phyloP scores from a whole-genome alignment of 1,140 invertebrate species.

The Meteorus sp. region DNA sequence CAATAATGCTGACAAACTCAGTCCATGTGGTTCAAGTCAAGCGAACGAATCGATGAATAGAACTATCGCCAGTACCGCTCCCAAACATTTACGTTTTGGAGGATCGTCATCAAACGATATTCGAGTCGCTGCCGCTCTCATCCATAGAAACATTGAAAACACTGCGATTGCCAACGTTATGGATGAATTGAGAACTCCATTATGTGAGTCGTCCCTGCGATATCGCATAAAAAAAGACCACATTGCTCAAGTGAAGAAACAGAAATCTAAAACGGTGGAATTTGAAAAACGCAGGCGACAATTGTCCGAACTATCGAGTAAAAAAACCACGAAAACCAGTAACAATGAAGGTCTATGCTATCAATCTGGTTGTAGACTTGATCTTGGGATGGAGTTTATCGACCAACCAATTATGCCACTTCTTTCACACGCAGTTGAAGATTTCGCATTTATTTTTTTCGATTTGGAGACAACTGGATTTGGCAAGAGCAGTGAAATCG shows the following conservation, averaged over 20 bases:
- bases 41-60: conserved; percentile 23
- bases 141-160: conserved; percentile 28
- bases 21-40: conserved; percentile 28
- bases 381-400: conserved; percentile 10
- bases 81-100: conserved; percentile 23
- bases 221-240: background rate
- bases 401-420: conserved; percentile 6
- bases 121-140: conserved; percentile 20
- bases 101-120: conserved; percentile 27
- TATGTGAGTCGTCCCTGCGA: background rate
- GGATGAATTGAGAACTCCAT: conserved; percentile 4
- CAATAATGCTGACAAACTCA: conserved; percentile 22
- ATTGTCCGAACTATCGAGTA: background rate
- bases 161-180: background rate
- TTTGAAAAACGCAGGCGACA: conserved; percentile 14
- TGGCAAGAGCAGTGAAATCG: conserved; percentile 24
- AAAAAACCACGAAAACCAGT: background rate
- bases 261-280: background rate
- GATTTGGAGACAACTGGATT: conserved; percentile 30
- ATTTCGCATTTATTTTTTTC: conserved; percentile 26
- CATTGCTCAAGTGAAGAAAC: background rate
- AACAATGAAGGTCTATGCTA: conserved; percentile 14
- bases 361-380: conserved; percentile 8
- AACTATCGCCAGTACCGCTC: conserved; percentile 12
- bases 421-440: background rate